phyloP scores from a whole-genome alignment of 1,140 invertebrate species.

The Hesperophylax magnus region DNA sequence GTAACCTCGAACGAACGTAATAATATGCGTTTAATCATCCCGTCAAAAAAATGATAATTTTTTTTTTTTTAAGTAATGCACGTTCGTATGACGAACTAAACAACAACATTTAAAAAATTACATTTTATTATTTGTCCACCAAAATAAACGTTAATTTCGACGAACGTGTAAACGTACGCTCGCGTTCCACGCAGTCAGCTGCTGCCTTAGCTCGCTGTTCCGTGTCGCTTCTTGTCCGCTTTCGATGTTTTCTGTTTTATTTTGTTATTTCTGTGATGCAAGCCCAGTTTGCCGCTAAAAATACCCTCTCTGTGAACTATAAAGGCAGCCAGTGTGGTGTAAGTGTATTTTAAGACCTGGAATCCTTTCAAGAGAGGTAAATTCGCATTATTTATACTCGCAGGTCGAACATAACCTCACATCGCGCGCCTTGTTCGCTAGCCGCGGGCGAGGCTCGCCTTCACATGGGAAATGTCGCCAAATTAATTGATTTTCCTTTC shows the following conservation, averaged over 20 bases:
- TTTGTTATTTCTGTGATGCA: conserved; percentile 72
- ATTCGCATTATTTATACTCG: conserved; percentile 48
- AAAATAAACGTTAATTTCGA: conserved; percentile 37
- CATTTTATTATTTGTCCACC: neutral
- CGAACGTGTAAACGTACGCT: conserved; percentile 63
- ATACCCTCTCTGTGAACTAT: conserved; percentile 56
- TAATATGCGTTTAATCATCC: conserved; percentile 18
- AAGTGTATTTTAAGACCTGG: conserved; percentile 59
- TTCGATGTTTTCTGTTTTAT: conserved; percentile 73
- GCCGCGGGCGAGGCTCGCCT: conserved; percentile 57
- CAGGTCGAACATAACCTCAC: conserved; percentile 50
- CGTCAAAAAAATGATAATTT: no score
- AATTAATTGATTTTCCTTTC: conserved; percentile 29
- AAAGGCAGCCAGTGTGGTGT: conserved; percentile 57
- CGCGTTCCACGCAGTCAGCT: conserved; percentile 67
- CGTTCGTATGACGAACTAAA: no score
- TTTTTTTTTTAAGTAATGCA: no score
- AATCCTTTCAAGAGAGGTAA: conserved; percentile 47
- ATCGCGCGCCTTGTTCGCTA: conserved; percentile 56
- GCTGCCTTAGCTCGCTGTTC: conserved; percentile 71
- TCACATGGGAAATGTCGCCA: conserved; percentile 46
- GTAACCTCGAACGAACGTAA: conserved; percentile 64
- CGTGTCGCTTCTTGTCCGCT: conserved; percentile 73
- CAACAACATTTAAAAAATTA: no score
- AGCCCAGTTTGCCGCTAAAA: conserved; percentile 60